These are phyloP conservation scores for Cryptus armator DNA, from an alignment of 2,888 invertebrate species.

Conservation along the genomic window DNA sequence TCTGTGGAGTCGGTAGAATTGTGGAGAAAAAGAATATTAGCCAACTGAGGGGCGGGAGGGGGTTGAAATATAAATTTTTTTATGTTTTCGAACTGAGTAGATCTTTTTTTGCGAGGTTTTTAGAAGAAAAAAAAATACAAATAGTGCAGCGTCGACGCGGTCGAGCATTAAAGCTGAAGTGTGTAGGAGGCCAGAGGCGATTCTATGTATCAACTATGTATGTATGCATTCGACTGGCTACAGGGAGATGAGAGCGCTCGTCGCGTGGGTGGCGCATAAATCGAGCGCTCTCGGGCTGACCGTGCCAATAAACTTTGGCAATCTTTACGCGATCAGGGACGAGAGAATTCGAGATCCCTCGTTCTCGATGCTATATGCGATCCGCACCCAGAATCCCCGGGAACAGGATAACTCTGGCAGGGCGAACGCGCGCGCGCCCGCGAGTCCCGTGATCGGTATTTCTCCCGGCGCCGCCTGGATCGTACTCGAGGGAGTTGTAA, in stretches of 20 bases:
- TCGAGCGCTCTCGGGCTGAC: slow-evolving; percentile 54
- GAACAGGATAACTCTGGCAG: slow-evolving; percentile 50
- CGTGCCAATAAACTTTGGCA: slow-evolving; percentile 67
- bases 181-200: slow-evolving; percentile 18
- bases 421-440: neutral
- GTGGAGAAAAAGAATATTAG: slow-evolving; percentile 20
- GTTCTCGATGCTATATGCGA: slow-evolving; percentile 24
- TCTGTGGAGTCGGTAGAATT: neutral
- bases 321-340: slow-evolving; percentile 67
- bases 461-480: slow-evolving; percentile 44
- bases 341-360: slow-evolving; percentile 57
- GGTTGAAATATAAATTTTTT: slow-evolving; percentile 9
- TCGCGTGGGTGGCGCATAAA: slow-evolving; percentile 59
- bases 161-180: slow-evolving; percentile 16
- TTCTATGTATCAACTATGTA: slow-evolving; percentile 38
- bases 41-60: neutral
- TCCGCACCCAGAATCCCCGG: slow-evolving; percentile 33
- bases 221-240: slow-evolving; percentile 23
- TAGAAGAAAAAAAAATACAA: slow-evolving; percentile 1
- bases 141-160: slow-evolving; percentile 11
- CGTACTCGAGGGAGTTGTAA: slow-evolving; percentile 59
- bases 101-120: slow-evolving; percentile 7
- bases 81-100: neutral
- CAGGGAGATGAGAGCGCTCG: slow-evolving; percentile 36
- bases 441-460: slow-evolving; percentile 48